phyloP scores from a whole-genome alignment of 2,888 invertebrate species.

The Sesia bembeciformis region DNA sequence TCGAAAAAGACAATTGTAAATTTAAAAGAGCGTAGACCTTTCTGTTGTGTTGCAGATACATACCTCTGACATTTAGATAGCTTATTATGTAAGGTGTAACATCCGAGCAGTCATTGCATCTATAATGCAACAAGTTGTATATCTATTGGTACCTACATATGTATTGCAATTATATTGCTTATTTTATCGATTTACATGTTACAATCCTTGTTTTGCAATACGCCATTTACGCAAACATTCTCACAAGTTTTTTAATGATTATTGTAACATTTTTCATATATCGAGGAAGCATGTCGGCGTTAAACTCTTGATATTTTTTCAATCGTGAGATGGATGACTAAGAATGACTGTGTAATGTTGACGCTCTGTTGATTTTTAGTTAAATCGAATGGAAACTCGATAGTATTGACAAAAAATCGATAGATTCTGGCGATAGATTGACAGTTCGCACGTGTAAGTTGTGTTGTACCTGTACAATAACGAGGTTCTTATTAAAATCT shows the following conservation, averaged over 20 bases:
- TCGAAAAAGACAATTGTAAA: neutral
- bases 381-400: neutral
- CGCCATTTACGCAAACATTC: no score
- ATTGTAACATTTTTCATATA: neutral
- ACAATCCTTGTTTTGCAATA: no score
- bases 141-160: neutral
- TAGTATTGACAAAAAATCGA: neutral
- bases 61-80: neutral
- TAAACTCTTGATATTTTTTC: neutral
- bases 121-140: neutral
- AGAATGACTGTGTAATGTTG: constrained; percentile 13
- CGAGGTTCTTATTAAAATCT: no score
- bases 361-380: constrained; percentile 13
- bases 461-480: no score
- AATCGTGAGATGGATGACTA: neutral
- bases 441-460: no score
- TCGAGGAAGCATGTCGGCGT: neutral
- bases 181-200: neutral
- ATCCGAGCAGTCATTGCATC: neutral
- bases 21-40: neutral
- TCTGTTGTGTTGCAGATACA: neutral
- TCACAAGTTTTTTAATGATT: no score
- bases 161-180: neutral
- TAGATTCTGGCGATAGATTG: neutral
- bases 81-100: neutral